A percentile compares a stretch with the other conserved stretches of the same genome.
These are phyloP conservation scores for Vireo griseus DNA, from an alignment of 2,797 vertebrate species.

Conservation along the genomic window DNA sequence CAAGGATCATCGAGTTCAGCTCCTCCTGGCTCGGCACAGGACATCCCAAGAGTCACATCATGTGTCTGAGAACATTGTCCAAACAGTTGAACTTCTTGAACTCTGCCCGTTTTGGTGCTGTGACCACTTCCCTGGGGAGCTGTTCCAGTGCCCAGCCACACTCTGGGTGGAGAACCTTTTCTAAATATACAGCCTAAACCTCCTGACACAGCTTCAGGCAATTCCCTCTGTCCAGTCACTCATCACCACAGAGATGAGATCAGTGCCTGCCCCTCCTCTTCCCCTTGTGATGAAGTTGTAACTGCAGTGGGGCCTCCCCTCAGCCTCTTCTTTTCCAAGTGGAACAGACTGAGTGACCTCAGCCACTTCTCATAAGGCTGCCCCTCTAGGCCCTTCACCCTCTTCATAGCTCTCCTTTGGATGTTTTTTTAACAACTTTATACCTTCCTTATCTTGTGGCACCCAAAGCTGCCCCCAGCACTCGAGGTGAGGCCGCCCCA, in stretches of 20 bases:
- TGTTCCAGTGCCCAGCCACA: fast-evolving
- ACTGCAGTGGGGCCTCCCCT: no score
- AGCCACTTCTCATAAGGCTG: not conserved
- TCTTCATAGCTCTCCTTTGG: not conserved
- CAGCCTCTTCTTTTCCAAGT: not conserved
- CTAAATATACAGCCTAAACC: not conserved
- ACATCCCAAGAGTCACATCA: not conserved
- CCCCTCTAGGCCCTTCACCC: not conserved
- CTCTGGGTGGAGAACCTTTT: not conserved
- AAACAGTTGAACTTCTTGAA: not conserved
- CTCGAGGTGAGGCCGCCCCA: fast-evolving
- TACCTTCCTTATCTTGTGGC: not conserved
- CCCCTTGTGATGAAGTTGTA: fast-evolving
- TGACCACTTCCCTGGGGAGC: not conserved
- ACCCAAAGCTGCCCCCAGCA: not conserved
- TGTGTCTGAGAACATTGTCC: fast-evolving
- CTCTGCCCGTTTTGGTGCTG: not conserved
- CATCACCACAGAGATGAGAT: not conserved
- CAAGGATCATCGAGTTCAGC: fast-evolving
- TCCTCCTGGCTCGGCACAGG: not conserved
- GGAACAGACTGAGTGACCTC: not conserved
- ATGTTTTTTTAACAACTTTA: fast-evolving
- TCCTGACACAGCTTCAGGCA: not conserved
- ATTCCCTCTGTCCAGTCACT: not conserved
- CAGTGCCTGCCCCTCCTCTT: not conserved